Evolutionary conservation across 2,113 vertebrate genomes (phyloP), one percentile per base, ranked within the genome.

Genomic region (Blennius ocellaris): DNA sequence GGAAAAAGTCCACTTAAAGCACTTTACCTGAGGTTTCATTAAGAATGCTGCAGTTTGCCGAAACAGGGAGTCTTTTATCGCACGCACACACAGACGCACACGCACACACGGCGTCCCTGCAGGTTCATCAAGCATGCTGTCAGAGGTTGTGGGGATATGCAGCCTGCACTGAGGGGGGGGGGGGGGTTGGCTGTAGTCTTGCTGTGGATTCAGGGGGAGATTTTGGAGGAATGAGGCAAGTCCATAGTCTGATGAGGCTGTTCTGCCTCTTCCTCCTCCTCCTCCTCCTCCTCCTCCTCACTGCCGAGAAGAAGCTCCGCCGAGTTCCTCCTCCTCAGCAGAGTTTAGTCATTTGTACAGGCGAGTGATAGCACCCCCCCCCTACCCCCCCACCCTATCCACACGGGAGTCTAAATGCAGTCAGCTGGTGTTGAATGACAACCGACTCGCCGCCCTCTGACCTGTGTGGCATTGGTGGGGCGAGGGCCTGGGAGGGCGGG

Each of bases 11-110:
- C 85, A 87, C 92, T 94, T 94, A 94, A 95, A 94, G 96, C 96
- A 95, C 92, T 94, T 94, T 97, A 97, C 97, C 96, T 97, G 97
- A 99, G 96, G 94, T 96, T 97, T 95, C 94, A 90, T 85, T 87
- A 94, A 94, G 88, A 94, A 94, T 88, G 89, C 96, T 96, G 94
- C 92, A 89, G 85, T 95, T 93, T 93, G 93, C 94, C 95, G 93
- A 89, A 90, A 85, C 94, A 94, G 94, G 89, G 94, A 94, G 93
- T 82, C 92, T 88, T 89, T 94, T 94, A 92, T 89, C 73, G 36
- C 76, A 66, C 60, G 61, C 80, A 58, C 83, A 43, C 70, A 61
- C 39, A 11, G 37, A 15, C 66, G 59, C 75, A 6, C 55, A 15
- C 72, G 21, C 61, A 5, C 59, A 49, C 40, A 38, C 36, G 54